Conservation (phyloP, 2,113 vertebrate species). For the Vidua chalybeata region DNA sequence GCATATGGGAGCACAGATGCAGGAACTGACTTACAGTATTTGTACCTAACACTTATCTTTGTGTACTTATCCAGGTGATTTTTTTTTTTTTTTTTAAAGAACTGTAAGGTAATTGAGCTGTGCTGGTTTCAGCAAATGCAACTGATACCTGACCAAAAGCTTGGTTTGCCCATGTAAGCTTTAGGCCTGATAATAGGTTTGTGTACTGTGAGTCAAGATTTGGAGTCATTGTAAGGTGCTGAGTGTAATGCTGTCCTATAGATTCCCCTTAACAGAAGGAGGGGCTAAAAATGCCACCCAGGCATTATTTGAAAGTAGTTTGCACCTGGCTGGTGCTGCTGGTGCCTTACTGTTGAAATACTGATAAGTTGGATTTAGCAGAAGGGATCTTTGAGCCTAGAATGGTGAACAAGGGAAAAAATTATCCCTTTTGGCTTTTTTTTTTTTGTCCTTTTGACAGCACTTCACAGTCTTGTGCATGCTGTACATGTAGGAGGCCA, state of each 20-base stretch:
- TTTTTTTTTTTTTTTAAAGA: background rate
- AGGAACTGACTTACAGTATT: background rate
- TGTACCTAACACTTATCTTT: background rate
- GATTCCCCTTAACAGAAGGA: background rate
- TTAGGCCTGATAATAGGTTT: background rate
- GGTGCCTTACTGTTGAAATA: background rate
- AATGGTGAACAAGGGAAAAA: background rate
- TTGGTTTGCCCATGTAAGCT: background rate
- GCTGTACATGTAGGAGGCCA: background rate
- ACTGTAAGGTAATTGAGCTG: background rate
- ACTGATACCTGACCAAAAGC: background rate
- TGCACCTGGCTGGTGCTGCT: background rate
- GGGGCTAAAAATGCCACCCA: background rate
- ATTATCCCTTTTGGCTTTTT: background rate
- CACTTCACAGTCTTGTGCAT: background rate
- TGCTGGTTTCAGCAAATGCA: background rate
- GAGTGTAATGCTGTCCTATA: background rate
- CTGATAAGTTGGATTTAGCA: rapidly evolving
- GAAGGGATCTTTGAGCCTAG: background rate
- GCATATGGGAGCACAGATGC: background rate
- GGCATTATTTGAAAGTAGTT: background rate
- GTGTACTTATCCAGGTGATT: background rate
- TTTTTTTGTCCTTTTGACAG: background rate
- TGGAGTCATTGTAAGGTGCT: background rate
- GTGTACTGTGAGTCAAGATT: background rate